Evolutionary conservation across 2,888 invertebrate genomes (phyloP).

Genomic region (Elgonia sp.): DNA sequence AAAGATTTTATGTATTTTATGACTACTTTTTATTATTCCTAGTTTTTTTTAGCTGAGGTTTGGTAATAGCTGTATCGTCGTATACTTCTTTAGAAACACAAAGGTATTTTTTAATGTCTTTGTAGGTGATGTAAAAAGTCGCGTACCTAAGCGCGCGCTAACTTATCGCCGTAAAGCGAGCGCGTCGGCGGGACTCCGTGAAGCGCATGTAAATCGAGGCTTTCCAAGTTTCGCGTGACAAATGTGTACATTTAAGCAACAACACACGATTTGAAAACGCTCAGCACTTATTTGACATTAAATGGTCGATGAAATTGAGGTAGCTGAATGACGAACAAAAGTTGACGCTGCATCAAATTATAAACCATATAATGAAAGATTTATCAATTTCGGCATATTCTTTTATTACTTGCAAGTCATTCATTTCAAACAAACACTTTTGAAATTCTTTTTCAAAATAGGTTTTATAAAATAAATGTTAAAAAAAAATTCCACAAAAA

Average conservation of each 20-base stretch:
- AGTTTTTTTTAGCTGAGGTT: background rate
- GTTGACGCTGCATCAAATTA: background rate
- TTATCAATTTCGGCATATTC: too few species aligned
- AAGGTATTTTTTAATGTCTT: constrained; percentile 54
- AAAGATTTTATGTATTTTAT: too few species aligned
- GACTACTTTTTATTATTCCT: background rate
- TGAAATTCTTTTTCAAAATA: too few species aligned
- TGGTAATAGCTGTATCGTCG: background rate
- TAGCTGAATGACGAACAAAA: constrained; percentile 1
- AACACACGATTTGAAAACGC: constrained; percentile 53
- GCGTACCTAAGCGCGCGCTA: constrained; percentile 72
- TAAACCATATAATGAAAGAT: too few species aligned
- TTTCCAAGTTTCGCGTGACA: constrained; percentile 75
- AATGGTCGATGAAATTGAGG: constrained; percentile 17
- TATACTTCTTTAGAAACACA: constrained; percentile 38
- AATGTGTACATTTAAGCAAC: constrained; percentile 72
- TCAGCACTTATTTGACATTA: constrained; percentile 29
- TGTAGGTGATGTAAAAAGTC: constrained; percentile 65
- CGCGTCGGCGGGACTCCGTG: constrained; percentile 85
- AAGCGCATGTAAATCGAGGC: constrained; percentile 85
- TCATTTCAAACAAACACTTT: too few species aligned
- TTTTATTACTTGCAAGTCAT: too few species aligned
- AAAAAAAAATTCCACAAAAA: too few species aligned
- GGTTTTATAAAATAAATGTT: too few species aligned
- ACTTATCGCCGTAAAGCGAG: constrained; percentile 82